Percentiles rank a stretch among this genome's conserved stretches.
phyloP scores from a whole-genome alignment of 2,797 vertebrate genomes.

The Alfaro cultratus region DNA sequence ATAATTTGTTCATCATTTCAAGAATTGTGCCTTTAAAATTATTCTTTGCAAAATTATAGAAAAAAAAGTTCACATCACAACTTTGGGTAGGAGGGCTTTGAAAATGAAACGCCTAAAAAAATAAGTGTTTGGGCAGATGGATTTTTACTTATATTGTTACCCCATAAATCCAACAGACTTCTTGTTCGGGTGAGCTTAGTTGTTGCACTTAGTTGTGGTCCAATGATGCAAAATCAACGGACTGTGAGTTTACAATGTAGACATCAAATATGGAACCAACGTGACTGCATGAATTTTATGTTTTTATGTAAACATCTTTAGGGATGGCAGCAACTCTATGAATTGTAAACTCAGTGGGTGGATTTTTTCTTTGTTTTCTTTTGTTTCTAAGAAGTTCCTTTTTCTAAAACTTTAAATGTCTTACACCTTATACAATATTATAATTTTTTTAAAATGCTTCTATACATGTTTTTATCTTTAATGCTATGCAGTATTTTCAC shows the following conservation, averaged over 20 bases:
- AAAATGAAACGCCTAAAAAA: background rate
- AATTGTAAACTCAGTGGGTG: background rate
- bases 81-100: background rate
- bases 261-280: background rate
- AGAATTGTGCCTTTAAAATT: background rate
- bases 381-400: too few relatives aligned
- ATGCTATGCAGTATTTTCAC: background rate
- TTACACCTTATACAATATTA: background rate
- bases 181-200: background rate
- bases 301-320: background rate
- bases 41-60: background rate
- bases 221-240: too few relatives aligned
- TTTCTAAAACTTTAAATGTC: background rate
- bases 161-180: background rate
- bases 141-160: background rate
- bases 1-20: background rate
- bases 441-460: background rate
- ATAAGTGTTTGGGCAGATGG: background rate
- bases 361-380: background rate
- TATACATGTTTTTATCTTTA: background rate
- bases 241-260: slow-evolving; percentile 1
- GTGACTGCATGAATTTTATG: background rate
- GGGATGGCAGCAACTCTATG: background rate
- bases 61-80: background rate
- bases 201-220: background rate